These are phyloP conservation scores for Calephelis perditalis DNA, from an alignment of 2,888 invertebrate species.

Conservation along the genomic window DNA sequence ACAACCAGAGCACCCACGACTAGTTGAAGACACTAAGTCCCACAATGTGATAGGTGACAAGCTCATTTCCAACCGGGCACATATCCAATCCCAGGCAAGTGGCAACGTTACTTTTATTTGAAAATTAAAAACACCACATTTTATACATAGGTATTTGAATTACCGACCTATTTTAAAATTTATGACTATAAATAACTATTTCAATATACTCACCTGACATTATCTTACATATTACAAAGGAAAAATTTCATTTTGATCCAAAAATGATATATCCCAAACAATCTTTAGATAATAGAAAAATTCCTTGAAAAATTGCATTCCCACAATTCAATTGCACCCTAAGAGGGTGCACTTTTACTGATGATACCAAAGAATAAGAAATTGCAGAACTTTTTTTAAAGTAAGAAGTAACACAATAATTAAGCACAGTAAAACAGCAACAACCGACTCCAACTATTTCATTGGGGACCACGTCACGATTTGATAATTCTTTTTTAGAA, in stretches of 20 bases:
- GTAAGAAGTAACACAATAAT: slow-evolving; percentile 30
- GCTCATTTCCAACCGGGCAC: too few species aligned
- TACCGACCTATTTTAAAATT: not conserved
- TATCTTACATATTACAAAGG: not conserved
- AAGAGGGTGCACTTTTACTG: slow-evolving; percentile 23
- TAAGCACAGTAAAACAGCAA: not conserved
- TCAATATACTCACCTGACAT: not conserved
- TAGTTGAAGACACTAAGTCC: too few species aligned
- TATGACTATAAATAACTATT: slow-evolving; percentile 9
- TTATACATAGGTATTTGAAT: too few species aligned
- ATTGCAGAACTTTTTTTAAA: not conserved
- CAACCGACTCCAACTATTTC: too few species aligned
- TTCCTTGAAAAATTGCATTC: slow-evolving; percentile 50
- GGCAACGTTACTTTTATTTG: too few species aligned
- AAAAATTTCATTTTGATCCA: not conserved
- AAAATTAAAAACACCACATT: too few species aligned
- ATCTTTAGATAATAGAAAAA: slow-evolving; percentile 34
- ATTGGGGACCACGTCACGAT: too few species aligned
- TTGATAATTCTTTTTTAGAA: too few species aligned
- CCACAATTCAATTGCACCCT: slow-evolving; percentile 44
- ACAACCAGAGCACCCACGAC: too few species aligned
- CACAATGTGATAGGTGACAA: too few species aligned
- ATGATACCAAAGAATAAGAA: slow-evolving; percentile 23
- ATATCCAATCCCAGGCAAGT: too few species aligned
- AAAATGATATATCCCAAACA: slow-evolving; percentile 22